Evolutionary conservation across 2,113 vertebrate species (phyloP), one percentile per base, ranked within the genome.

Genomic region (Zosterops hypoxanthus): DNA sequence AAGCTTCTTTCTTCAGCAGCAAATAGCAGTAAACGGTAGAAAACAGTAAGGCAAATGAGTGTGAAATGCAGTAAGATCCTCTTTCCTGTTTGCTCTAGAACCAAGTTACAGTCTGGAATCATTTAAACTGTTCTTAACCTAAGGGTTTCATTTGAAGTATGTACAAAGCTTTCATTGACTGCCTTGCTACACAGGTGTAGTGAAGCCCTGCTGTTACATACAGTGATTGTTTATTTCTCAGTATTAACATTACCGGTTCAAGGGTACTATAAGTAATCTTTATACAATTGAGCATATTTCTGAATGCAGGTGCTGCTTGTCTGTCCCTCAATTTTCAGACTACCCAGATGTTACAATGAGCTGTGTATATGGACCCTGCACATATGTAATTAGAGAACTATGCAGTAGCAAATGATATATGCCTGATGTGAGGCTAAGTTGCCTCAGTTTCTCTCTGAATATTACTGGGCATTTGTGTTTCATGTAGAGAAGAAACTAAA

Each of bases 271-370:
- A 75, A 52, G 14, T 55, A 18, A 26, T 78, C 77, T 72, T 57
- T 23, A 5, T 23, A 10, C 10, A 47, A 21, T 49, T 49, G 49
- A n/a, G 49, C 20, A 4, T 69, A 20, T 80, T 87, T 90, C 36
- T 81, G 59, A 59, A 46, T 49, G 11, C 11, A 64, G 25, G 19
- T 0, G 0, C 15, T 53, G 28, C 42, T 72, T 69, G 8, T 17
- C 18, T 72, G 61, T 85, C 17, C 31, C 41, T 76, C 20, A 64
- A 0, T 82, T 83, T 77, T 57, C 33, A 59, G 44, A 26, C 23
- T 42, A 3, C 16, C 20, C 18, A 52, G 14, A 4, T 55, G 23
- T 64, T 80, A 21, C 11, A 13, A 9, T 63, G 47, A 17, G 15
- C 44, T 72, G 39, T 8, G 8, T 71, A 2, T 53, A 11, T 53